These are phyloP conservation scores for Acronicta aceris DNA, from an alignment of 2,888 invertebrate genomes.

Conservation along the genomic window DNA sequence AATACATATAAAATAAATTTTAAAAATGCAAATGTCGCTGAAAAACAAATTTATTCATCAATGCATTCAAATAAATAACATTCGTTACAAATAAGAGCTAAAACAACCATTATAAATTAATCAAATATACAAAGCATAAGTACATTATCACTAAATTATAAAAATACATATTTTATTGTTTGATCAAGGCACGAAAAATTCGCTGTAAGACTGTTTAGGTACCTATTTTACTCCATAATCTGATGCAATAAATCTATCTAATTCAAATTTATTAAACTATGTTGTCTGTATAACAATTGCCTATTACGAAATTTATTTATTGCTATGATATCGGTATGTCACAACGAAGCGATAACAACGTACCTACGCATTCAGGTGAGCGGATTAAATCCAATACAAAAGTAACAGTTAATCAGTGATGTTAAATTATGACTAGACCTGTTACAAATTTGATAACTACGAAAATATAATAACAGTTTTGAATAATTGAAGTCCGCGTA, in stretches of 20 bases:
- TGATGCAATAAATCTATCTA: conserved; percentile 16
- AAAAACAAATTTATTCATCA: conserved; percentile 79
- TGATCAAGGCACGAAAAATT: conserved; percentile 44
- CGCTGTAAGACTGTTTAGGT: conserved; percentile 15
- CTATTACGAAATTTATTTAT: conserved; percentile 19
- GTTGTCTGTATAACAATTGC: conserved; percentile 18
- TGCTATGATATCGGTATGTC: conserved; percentile 28
- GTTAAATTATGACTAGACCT: conserved; percentile 59
- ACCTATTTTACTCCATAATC: conserved; percentile 22
- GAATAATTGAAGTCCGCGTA: too few species aligned
- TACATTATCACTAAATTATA: conserved; percentile 55
- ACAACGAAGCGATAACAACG: conserved; percentile 31
- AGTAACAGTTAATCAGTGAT: conserved; percentile 29
- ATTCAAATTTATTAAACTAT: conserved; percentile 3
- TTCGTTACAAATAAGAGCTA: conserved; percentile 57
- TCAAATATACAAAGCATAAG: conserved; percentile 69
- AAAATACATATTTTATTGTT: conserved; percentile 36
- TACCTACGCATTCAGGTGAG: conserved; percentile 4
- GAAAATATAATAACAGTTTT: too few species aligned
- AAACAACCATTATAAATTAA: conserved; percentile 64
- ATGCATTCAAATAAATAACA: conserved; percentile 66
- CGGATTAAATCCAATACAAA: conserved; percentile 11
- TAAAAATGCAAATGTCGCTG: conserved; percentile 69
- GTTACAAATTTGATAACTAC: conserved; percentile 42
- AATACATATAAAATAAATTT: conserved; percentile 65